A percentile compares a stretch with the other conserved stretches of the same genome.
Evolutionary conservation across 2,113 vertebrate genomes (phyloP).

Genomic region (Variabilichromis moorii): DNA sequence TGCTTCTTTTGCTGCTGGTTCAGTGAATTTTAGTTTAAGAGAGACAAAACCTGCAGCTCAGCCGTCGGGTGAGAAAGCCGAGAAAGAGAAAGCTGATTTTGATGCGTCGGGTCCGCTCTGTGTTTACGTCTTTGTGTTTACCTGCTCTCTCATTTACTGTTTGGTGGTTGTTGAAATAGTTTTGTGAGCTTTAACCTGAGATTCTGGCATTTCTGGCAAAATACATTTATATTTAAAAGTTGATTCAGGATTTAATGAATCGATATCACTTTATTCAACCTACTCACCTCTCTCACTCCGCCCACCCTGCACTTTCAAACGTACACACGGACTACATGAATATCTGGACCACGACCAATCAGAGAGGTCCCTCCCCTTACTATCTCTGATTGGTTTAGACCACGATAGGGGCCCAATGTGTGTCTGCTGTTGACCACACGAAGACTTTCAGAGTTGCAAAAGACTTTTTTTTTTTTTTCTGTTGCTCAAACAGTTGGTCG

Average conservation of each 20-base stretch:
- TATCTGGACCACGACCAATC: neutral
- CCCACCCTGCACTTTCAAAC: neutral
- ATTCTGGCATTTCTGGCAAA: neutral
- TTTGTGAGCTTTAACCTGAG: neutral
- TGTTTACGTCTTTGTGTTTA: neutral
- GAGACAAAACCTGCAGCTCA: too few relatives aligned
- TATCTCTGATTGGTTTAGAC: neutral
- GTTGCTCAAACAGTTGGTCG: rapidly evolving
- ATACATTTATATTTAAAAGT: neutral
- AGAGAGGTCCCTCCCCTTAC: neutral
- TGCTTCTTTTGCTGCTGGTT: too few relatives aligned
- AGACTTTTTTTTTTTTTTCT: neutral
- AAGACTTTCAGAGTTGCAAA: neutral
- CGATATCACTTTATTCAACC: rapidly evolving
- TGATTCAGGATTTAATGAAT: neutral
- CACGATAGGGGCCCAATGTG: rapidly evolving
- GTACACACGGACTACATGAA: neutral
- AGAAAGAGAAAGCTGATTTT: too few relatives aligned
- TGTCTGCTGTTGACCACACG: neutral
- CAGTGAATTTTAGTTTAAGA: too few relatives aligned
- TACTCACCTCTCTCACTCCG: neutral
- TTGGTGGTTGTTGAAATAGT: neutral
- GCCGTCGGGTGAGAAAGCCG: too few relatives aligned
- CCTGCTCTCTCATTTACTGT: neutral
- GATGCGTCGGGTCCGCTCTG: too few relatives aligned